phyloP scores from a whole-genome alignment of 2,888 invertebrate genomes.

The Molanna angustata region DNA sequence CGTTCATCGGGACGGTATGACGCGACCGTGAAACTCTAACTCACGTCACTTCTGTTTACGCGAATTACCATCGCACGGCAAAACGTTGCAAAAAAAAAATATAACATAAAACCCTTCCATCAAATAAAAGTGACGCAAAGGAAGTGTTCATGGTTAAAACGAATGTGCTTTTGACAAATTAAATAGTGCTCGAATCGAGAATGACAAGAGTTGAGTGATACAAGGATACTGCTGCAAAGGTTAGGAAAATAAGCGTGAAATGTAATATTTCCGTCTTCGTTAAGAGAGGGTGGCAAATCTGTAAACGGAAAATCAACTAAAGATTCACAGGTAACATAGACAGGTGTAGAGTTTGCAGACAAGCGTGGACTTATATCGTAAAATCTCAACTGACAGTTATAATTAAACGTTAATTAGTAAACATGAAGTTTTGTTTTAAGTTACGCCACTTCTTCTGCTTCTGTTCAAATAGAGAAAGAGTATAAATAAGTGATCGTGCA shows the following conservation, averaged over 20 bases:
- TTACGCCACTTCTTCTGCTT: neutral
- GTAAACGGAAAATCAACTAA: conserved; percentile 10
- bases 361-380: neutral
- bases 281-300: conserved; percentile 8
- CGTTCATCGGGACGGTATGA: conserved; percentile 20
- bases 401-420: too few species aligned
- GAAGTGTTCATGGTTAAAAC: too few species aligned
- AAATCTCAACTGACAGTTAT: neutral
- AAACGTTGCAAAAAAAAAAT: too few species aligned
- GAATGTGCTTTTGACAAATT: too few species aligned
- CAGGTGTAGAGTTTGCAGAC: conserved; percentile 5
- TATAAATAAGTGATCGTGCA: too few species aligned
- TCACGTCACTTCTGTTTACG: conserved; percentile 15
- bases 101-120: too few species aligned
- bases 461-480: too few species aligned
- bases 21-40: conserved; percentile 11
- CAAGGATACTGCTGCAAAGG: neutral
- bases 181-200: too few species aligned
- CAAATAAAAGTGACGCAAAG: too few species aligned
- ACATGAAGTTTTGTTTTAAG: conserved; percentile 10
- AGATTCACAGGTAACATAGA: too few species aligned
- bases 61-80: too few species aligned
- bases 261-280: conserved; percentile 17
- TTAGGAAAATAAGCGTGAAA: conserved; percentile 15
- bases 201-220: too few species aligned